Conservation (phyloP, 2,113 vertebrate species). For the Heterochromis multidens region DNA sequence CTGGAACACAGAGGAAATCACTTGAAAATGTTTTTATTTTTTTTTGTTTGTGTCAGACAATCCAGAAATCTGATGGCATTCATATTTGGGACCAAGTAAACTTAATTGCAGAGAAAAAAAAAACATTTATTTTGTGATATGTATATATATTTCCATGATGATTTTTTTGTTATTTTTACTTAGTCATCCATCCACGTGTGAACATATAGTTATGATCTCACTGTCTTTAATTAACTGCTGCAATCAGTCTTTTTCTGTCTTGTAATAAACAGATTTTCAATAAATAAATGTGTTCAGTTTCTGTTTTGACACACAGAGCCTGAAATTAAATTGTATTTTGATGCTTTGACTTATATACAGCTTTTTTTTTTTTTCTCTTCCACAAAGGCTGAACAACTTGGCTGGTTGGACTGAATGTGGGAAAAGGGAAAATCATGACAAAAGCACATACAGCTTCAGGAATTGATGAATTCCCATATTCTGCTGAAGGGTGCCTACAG, state of each 20-base stretch:
- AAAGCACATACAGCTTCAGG: no score
- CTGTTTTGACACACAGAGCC: neutral
- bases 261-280: constrained; percentile 14
- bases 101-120: accelerated
- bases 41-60: neutral
- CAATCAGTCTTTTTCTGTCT: neutral
- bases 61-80: neutral
- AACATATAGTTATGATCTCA: neutral
- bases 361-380: no score
- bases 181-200: neutral
- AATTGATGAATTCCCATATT: no score
- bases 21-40: no score
- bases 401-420: no score
- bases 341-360: no score
- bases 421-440: no score
- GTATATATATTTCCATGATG: neutral
- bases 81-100: neutral
- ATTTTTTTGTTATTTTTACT: neutral
- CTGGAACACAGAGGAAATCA: neutral
- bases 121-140: neutral
- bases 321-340: no score
- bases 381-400: no score
- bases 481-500: no score
- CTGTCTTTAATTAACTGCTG: neutral
- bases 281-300: neutral